Conservation (phyloP, 2,888 invertebrate species). For the Drosophila testacea region DNA sequence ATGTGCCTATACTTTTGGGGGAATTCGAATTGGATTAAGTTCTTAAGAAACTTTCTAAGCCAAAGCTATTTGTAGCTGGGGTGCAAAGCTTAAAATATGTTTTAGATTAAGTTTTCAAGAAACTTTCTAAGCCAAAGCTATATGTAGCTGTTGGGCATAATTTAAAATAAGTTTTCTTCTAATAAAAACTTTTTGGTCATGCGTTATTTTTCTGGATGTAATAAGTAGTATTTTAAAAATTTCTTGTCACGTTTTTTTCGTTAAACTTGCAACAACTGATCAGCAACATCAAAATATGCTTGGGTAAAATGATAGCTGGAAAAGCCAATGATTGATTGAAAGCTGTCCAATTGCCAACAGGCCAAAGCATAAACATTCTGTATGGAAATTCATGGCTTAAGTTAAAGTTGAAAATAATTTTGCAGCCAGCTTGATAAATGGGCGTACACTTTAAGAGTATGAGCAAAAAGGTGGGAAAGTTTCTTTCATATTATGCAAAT, state of each 20-base stretch:
- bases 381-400: slow-evolving; percentile 16
- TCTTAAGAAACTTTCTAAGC: background rate
- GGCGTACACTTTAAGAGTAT: background rate
- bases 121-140: background rate
- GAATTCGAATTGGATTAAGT: background rate
- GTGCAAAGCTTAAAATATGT: no score
- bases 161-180: no score
- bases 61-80: background rate
- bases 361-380: slow-evolving; percentile 8
- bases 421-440: slow-evolving; percentile 40
- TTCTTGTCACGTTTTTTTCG: no score
- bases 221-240: no score
- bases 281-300: slow-evolving; percentile 6
- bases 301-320: slow-evolving; percentile 21
- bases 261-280: background rate
- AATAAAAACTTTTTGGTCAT: no score
- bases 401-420: slow-evolving; percentile 32
- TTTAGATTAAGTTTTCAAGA: background rate
- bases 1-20: background rate
- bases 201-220: no score
- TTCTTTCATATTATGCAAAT: slow-evolving; percentile 24
- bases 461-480: slow-evolving; percentile 2
- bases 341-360: slow-evolving; percentile 34
- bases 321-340: slow-evolving; percentile 61
- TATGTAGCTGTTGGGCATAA: no score